Evolutionary conservation across 2,113 vertebrate species (phyloP).

Genomic region (Oenanthe melanoleuca): DNA sequence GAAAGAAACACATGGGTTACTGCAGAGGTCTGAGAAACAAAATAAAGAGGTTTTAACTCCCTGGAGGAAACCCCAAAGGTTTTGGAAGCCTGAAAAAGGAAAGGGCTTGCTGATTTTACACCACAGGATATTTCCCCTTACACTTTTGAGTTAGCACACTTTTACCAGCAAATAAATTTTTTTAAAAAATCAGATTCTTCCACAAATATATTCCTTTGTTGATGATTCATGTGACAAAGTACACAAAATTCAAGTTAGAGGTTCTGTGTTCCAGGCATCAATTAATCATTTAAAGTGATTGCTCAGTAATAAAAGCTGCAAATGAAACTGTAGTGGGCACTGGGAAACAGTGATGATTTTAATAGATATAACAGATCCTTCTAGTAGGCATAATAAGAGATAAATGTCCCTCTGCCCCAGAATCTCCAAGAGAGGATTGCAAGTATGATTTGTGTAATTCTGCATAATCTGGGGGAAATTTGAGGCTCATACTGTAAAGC

Average conservation of each 20-base stretch:
- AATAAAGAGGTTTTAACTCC: neutral
- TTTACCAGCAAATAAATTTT: neutral
- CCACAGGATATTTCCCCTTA: neutral
- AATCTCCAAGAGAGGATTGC: neutral
- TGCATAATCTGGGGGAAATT: neutral
- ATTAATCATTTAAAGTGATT: neutral
- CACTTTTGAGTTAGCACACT: neutral
- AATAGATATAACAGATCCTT: neutral
- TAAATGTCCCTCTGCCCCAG: rapidly evolving
- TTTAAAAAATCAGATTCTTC: neutral
- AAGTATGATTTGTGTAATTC: neutral
- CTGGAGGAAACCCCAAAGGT: neutral
- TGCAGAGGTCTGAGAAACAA: neutral
- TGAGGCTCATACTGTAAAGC: neutral
- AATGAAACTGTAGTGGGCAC: neutral
- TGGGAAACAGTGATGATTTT: neutral
- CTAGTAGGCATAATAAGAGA: rapidly evolving
- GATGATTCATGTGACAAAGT: neutral
- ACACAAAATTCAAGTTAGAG: neutral
- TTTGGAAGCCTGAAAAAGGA: neutral
- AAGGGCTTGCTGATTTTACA: neutral
- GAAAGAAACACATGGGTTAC: neutral
- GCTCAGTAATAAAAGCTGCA: neutral
- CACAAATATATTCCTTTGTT: neutral
- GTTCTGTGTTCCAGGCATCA: neutral